Conservation (phyloP, 23 tunicate genomes). For the Diplosoma virens region DNA sequence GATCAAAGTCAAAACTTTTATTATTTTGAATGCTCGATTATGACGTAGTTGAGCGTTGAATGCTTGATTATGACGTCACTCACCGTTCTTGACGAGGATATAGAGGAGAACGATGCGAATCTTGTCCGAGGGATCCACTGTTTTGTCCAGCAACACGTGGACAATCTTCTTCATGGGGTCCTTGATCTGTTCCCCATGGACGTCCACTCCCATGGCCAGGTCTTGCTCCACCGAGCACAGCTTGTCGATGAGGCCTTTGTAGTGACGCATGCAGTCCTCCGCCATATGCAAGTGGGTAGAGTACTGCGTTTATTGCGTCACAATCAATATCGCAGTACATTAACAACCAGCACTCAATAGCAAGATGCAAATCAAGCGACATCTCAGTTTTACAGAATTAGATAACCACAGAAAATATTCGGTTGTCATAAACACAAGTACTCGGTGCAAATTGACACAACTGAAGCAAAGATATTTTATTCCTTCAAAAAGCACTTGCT, state of each 20-base stretch:
- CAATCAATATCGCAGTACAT: background rate
- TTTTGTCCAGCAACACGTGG: constrained; percentile 71
- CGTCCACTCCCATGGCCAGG: constrained; percentile 89
- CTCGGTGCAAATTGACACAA: too few species aligned
- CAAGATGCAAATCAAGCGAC: background rate
- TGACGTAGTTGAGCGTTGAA: too few species aligned
- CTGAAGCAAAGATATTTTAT: too few species aligned
- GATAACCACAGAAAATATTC: too few species aligned
- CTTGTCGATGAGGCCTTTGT: constrained; percentile 74
- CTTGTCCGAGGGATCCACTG: constrained; percentile 57
- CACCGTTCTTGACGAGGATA: constrained; percentile 77
- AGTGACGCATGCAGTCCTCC: constrained; percentile 90
- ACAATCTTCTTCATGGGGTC: constrained; percentile 93
- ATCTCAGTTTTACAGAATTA: too few species aligned
- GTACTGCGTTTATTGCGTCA: too few species aligned
- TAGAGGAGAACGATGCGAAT: constrained; percentile 89
- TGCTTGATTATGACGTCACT: too few species aligned
- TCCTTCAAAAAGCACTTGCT: too few species aligned
- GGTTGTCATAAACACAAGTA: too few species aligned
- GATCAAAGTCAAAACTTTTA: too few species aligned
- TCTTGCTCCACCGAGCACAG: constrained; percentile 99
- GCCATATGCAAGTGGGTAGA: constrained; percentile 95
- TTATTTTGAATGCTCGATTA: too few species aligned
- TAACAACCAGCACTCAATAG: background rate
- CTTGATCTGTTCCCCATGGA: constrained; percentile 69